Evolutionary conservation across 2,888 invertebrate genomes (phyloP).

Genomic region (Melinaea menophilus): DNA sequence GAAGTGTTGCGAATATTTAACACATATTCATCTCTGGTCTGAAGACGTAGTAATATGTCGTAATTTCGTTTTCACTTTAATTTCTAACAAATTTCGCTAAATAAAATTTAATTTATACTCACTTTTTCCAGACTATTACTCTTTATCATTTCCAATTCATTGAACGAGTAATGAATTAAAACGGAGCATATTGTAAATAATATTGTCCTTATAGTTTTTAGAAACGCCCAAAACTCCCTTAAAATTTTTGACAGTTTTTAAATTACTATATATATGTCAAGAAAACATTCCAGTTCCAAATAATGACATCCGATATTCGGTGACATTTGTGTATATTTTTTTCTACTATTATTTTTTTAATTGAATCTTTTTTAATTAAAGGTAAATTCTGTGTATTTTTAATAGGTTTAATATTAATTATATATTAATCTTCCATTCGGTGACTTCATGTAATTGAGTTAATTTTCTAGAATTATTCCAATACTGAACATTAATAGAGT

Average conservation of each 20-base stretch:
- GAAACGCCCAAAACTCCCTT: constrained; percentile 54
- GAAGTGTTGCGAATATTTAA: no score
- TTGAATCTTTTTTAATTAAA: background rate
- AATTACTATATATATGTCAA: constrained; percentile 51
- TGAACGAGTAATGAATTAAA: constrained; percentile 55
- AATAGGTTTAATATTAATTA: no score
- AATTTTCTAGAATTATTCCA: no score
- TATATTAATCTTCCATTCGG: no score
- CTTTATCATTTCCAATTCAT: constrained; percentile 68
- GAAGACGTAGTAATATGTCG: background rate
- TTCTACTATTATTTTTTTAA: background rate
- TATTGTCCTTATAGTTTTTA: constrained; percentile 53
- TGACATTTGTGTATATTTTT: background rate
- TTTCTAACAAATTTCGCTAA: constrained; percentile 1
- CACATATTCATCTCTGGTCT: no score
- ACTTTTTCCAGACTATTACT: constrained; percentile 64
- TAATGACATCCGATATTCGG: constrained; percentile 37
- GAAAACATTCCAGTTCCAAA: constrained; percentile 55
- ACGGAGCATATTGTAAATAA: constrained; percentile 58
- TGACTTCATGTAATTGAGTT: no score
- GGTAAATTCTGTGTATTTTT: no score
- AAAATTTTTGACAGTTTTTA: constrained; percentile 61
- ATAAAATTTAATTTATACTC: constrained; percentile 16
- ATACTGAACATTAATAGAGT: no score
- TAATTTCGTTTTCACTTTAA: background rate